Percentiles rank a stretch among this genome's conserved stretches.
Evolutionary conservation across 2,113 vertebrate species (phyloP).

Genomic region (Prunella himalayana): DNA sequence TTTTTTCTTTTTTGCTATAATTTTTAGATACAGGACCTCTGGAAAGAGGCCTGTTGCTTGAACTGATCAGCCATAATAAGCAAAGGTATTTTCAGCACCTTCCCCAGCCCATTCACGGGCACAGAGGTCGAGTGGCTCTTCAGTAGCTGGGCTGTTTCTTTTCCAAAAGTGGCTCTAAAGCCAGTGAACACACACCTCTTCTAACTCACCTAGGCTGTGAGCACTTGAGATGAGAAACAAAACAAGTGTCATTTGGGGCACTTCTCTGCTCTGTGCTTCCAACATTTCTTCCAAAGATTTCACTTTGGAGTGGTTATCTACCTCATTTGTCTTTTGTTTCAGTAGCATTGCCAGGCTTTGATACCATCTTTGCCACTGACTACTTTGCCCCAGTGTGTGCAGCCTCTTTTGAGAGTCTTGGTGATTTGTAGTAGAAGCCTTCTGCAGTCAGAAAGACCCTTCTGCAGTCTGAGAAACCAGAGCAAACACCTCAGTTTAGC

Average conservation of each 20-base stretch:
- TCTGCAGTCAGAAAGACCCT: not conserved
- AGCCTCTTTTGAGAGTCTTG: not conserved
- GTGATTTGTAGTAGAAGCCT: not conserved
- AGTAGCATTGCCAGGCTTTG: not conserved
- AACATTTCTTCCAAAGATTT: not conserved
- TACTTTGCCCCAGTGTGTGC: not conserved
- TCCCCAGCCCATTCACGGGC: not conserved
- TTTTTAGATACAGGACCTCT: not conserved
- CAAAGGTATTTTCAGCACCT: not conserved
- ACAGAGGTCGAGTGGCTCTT: not conserved
- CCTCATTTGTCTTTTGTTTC: constrained; percentile 38
- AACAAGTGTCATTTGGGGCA: not conserved
- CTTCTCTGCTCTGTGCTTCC: not conserved
- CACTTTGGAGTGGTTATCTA: constrained; percentile 27
- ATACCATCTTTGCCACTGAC: not conserved
- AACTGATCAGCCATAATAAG: not conserved
- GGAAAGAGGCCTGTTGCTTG: not conserved
- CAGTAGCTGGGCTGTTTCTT: not conserved
- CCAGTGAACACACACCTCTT: not conserved
- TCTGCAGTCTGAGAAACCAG: not conserved
- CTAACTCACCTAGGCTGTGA: not conserved
- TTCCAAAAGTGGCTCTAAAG: not conserved
- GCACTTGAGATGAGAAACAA: not conserved
- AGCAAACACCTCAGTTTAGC: not conserved
- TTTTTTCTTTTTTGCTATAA: not conserved